phyloP scores from a whole-genome alignment of 2,888 invertebrate species.

The Lochmaea crataegi region DNA sequence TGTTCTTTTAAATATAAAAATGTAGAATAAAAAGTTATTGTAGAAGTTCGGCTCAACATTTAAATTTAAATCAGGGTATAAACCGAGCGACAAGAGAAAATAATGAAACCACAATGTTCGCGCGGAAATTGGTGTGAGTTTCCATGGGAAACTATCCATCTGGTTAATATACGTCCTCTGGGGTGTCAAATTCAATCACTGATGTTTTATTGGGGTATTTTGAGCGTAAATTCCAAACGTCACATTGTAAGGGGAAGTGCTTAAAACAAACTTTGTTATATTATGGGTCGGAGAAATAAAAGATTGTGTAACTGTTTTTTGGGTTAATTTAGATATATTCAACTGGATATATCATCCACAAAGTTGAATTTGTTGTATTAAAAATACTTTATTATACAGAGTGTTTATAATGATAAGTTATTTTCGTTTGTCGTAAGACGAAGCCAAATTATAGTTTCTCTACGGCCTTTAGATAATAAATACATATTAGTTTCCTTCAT shows the following conservation, averaged over 20 bases:
- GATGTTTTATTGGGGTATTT: conserved; percentile 64
- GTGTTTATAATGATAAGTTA: too few relatives aligned
- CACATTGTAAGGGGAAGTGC: conserved; percentile 37
- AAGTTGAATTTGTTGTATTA: too few relatives aligned
- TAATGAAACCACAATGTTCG: conserved; percentile 41
- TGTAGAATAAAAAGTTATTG: conserved; percentile 8
- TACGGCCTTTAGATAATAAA: too few relatives aligned
- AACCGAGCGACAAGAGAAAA: conserved; percentile 29
- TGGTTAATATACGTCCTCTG: conserved; percentile 62
- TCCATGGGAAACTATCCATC: conserved; percentile 60
- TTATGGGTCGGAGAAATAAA: neutral
- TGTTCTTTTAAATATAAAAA: neutral
- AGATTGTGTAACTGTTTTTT: neutral
- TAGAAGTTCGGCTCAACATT: conserved; percentile 17
- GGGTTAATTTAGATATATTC: too few relatives aligned
- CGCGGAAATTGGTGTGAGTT: conserved; percentile 43
- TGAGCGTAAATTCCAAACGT: conserved; percentile 59
- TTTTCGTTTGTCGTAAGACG: too few relatives aligned
- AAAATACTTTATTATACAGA: too few relatives aligned
- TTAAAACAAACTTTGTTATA: conserved; percentile 36
- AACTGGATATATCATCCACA: too few relatives aligned
- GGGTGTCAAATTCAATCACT: conserved; percentile 66
- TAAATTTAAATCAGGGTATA: conserved; percentile 24
- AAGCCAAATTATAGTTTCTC: too few relatives aligned
- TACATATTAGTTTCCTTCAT: too few relatives aligned